These are phyloP conservation scores for Drosophila bunnanda DNA, from an alignment of 2,888 invertebrate genomes.

Conservation along the genomic window DNA sequence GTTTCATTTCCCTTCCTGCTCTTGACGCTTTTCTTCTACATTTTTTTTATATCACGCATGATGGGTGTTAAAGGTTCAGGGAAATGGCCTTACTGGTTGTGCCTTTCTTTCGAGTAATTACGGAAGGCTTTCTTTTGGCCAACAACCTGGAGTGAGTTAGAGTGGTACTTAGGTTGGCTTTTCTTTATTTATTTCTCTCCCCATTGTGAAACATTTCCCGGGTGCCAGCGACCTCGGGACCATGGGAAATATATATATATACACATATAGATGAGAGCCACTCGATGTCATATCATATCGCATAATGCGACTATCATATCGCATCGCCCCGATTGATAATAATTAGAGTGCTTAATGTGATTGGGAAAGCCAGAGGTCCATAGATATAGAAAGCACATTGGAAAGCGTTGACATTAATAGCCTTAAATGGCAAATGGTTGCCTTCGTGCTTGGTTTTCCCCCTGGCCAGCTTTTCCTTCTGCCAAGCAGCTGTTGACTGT, in stretches of 20 bases:
- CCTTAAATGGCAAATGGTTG: constrained; percentile 35
- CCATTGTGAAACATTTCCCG: constrained; percentile 38
- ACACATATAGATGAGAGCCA: constrained; percentile 3
- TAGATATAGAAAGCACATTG: constrained; percentile 25
- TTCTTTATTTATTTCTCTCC: not conserved
- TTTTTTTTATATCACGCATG: constrained; percentile 18
- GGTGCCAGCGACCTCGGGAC: constrained; percentile 20
- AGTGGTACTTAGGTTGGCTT: not conserved
- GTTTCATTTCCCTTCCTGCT: constrained; percentile 16
- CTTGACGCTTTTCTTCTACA: not conserved
- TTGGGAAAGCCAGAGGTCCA: constrained; percentile 32
- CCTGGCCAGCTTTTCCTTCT: not conserved
- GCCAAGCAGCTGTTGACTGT: not conserved
- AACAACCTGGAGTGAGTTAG: constrained; percentile 7
- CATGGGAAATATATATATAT: constrained; percentile 10
- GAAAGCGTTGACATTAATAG: constrained; percentile 65
- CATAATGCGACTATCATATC: constrained; percentile 21
- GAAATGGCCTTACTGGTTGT: constrained; percentile 12
- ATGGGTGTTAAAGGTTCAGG: constrained; percentile 42
- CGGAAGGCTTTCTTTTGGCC: constrained; percentile 40
- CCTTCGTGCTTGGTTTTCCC: constrained; percentile 26
- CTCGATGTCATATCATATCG: constrained; percentile 21
- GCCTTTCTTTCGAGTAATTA: constrained; percentile 35
- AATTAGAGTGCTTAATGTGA: constrained; percentile 41
- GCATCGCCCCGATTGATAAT: constrained; percentile 35